Percentiles rank a stretch among this genome's conserved stretches.
phyloP scores from a whole-genome alignment of 2,113 vertebrate genomes.

The Eptatretus burgeri region DNA sequence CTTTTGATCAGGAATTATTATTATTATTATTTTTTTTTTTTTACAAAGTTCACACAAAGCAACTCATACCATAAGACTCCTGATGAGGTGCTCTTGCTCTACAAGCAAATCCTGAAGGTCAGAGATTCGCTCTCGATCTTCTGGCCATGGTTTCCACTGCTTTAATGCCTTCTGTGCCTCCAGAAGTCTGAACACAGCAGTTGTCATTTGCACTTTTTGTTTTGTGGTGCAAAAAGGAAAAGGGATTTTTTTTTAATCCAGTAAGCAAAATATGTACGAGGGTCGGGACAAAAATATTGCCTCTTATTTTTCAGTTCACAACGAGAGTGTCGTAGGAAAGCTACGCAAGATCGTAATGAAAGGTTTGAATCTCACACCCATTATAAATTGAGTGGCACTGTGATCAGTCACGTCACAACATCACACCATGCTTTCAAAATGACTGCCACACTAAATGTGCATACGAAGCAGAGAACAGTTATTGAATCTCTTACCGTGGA shows the following conservation, averaged over 20 bases:
- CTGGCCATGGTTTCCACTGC: constrained; percentile 65
- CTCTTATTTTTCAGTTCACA: not conserved
- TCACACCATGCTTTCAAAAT: too few relatives aligned
- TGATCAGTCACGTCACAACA: too few relatives aligned
- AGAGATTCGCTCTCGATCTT: constrained; percentile 70
- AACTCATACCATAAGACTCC: constrained; percentile 63
- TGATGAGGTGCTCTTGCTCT: constrained; percentile 73
- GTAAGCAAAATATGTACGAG: constrained; percentile 13
- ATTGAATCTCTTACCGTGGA: too few relatives aligned
- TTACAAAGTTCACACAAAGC: constrained; percentile 9
- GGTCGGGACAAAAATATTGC: constrained; percentile 10
- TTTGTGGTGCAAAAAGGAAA: constrained; percentile 12
- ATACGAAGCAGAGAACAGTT: too few relatives aligned
- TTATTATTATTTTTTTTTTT: constrained; percentile 12
- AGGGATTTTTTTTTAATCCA: constrained; percentile 12
- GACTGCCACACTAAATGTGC: too few relatives aligned
- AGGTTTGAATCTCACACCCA: not conserved
- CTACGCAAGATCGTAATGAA: not conserved
- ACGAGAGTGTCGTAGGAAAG: not conserved
- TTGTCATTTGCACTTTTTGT: too few relatives aligned
- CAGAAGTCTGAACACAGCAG: constrained; percentile 35
- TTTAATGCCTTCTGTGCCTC: constrained; percentile 83
- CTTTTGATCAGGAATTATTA: constrained; percentile 18
- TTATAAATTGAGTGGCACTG: too few relatives aligned
- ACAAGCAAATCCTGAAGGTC: constrained; percentile 81